A percentile compares a stretch with the other conserved stretches of the same genome.
phyloP scores from a whole-genome alignment of 2,797 vertebrate genomes.

The Ptychadena robeensis region DNA sequence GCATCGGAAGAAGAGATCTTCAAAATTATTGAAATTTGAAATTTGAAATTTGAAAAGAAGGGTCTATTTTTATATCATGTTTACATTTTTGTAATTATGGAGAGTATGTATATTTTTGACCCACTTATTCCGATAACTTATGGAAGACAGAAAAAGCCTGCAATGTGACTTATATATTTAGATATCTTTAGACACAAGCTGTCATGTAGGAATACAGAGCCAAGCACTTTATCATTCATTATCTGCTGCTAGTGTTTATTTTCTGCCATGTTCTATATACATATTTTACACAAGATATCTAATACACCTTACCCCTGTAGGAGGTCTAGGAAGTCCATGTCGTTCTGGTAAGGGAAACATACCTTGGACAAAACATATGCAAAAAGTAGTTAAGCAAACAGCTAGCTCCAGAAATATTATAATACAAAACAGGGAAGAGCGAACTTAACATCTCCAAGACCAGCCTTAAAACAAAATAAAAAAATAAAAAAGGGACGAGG shows the following conservation, averaged over 20 bases:
- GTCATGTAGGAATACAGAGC: neutral
- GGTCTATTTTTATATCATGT: no score
- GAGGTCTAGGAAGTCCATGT: slow-evolving; percentile 52
- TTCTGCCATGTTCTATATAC: neutral
- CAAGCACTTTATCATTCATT: neutral
- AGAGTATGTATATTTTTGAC: neutral
- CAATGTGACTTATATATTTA: neutral
- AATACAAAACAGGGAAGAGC: no score
- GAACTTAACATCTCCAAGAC: no score
- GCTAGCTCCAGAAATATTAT: no score
- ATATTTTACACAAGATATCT: neutral
- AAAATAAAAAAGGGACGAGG: no score
- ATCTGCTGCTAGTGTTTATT: neutral
- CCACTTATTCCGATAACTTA: slow-evolving; percentile 24
- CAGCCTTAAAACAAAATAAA: no score
- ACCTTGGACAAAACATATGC: slow-evolving; percentile 60
- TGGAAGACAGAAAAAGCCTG: slow-evolving; percentile 4
- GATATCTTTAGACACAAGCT: neutral
- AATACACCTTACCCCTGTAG: slow-evolving; percentile 69
- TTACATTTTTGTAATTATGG: neutral
- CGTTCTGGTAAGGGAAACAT: slow-evolving; percentile 59
- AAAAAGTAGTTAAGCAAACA: no score
- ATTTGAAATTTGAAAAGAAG: no score
- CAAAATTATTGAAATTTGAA: neutral
- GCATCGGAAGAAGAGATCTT: slow-evolving; percentile 26